A percentile compares a stretch with the other conserved stretches of the same genome.
Evolutionary conservation across 2,797 vertebrate species (phyloP).

Genomic region (Spinus pinus): DNA sequence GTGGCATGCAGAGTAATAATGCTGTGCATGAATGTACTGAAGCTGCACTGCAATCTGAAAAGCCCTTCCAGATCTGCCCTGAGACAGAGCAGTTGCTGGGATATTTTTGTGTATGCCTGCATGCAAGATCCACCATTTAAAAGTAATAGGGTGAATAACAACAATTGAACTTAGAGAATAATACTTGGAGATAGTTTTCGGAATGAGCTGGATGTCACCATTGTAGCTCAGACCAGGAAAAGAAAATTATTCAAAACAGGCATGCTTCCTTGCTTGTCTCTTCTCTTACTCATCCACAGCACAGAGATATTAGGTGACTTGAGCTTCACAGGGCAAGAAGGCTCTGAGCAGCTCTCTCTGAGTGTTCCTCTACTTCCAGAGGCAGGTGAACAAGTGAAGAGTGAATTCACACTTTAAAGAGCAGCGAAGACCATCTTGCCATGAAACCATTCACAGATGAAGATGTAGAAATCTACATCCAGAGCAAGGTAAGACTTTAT

Average conservation of each 20-base stretch:
- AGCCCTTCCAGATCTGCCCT: neutral
- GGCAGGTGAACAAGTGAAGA: neutral
- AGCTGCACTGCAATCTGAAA: neutral
- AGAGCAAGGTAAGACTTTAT: constrained; percentile 75
- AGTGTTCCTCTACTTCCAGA: neutral
- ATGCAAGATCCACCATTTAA: neutral
- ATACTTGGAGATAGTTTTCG: neutral
- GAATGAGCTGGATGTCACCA: neutral
- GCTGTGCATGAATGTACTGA: neutral
- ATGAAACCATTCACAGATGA: constrained; percentile 78
- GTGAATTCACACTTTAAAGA: neutral
- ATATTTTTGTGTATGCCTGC: neutral
- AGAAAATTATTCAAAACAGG: neutral
- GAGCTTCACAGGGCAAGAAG: neutral
- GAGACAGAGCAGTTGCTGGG: neutral
- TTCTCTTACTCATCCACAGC: constrained; percentile 5
- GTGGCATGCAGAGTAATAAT: neutral
- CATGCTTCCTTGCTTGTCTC: neutral
- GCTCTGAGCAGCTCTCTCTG: neutral
- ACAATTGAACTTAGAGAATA: neutral
- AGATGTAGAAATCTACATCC: constrained; percentile 75
- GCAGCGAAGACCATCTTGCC: constrained; percentile 36
- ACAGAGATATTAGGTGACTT: neutral
- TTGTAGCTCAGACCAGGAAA: neutral
- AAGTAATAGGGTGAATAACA: neutral